Evolutionary conservation across 1,140 invertebrate genomes (phyloP).

Genomic region (Megalonaias nervosa): DNA sequence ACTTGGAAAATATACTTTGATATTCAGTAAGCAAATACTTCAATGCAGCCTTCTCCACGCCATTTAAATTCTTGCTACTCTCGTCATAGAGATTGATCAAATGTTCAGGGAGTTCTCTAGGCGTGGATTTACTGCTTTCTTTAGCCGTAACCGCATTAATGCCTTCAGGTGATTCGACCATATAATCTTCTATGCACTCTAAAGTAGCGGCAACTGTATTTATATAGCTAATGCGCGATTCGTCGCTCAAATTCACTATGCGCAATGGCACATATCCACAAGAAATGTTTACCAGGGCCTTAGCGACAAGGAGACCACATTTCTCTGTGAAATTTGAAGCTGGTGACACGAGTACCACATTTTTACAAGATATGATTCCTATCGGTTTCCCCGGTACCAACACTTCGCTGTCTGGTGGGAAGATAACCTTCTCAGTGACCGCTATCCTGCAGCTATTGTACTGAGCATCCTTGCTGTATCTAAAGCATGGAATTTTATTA

Average conservation of each 20-base stretch:
- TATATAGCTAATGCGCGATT: not conserved
- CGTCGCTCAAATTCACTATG: too few relatives aligned
- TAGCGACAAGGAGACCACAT: constrained; percentile 14
- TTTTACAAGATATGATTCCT: constrained; percentile 3
- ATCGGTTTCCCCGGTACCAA: constrained; percentile 1
- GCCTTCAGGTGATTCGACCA: not conserved
- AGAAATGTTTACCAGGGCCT: not conserved
- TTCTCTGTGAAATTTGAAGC: not conserved
- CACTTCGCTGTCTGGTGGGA: not conserved
- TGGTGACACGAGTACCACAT: not conserved
- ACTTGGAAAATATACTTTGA: constrained; percentile 18
- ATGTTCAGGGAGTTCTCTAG: not conserved
- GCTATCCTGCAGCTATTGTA: too few relatives aligned
- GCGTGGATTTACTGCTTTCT: not conserved
- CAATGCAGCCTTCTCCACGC: not conserved
- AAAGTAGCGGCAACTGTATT: not conserved
- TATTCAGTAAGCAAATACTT: constrained; percentile 9
- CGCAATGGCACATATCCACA: constrained; percentile 14
- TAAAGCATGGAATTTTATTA: too few relatives aligned
- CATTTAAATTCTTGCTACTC: constrained; percentile 2
- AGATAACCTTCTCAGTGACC: too few relatives aligned
- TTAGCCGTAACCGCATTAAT: not conserved
- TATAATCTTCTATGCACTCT: not conserved
- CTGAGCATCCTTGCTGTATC: too few relatives aligned
- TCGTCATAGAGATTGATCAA: not conserved